phyloP scores from a whole-genome alignment of 2,888 invertebrate genomes.

The Auanema freiburgensis region DNA sequence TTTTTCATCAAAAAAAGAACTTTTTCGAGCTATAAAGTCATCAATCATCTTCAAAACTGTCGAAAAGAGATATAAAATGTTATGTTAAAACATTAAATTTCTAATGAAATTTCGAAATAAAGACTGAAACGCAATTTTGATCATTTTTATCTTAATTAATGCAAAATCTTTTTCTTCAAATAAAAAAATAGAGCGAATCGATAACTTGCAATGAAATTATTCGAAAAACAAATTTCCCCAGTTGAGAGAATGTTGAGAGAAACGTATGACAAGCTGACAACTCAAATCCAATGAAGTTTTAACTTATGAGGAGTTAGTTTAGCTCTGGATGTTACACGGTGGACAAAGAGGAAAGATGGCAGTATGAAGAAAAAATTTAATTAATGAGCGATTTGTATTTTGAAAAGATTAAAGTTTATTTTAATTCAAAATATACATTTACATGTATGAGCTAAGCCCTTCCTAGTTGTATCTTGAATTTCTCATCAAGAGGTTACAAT shows the following conservation, averaged over 20 bases:
- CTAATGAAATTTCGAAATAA: too few species aligned
- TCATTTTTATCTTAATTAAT: not conserved
- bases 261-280: not conserved
- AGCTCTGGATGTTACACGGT: not conserved
- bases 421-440: not conserved
- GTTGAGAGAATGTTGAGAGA: constrained; percentile 3
- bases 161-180: not conserved
- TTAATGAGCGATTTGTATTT: not conserved
- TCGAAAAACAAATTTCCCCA: not conserved
- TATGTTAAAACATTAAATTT: too few species aligned
- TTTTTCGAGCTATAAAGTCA: too few species aligned
- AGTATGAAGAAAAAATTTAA: not conserved
- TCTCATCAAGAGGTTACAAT: not conserved
- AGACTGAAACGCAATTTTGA: too few species aligned
- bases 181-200: not conserved
- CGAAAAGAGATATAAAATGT: too few species aligned
- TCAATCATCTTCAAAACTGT: too few species aligned
- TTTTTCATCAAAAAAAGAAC: too few species aligned
- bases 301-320: not conserved
- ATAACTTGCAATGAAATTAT: not conserved
- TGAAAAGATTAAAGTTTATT: not conserved
- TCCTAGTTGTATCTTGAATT: too few species aligned
- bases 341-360: not conserved
- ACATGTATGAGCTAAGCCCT: not conserved
- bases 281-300: not conserved